These are phyloP conservation scores for Pseudoips prasinana DNA, from an alignment of 2,888 invertebrate species.

Conservation along the genomic window DNA sequence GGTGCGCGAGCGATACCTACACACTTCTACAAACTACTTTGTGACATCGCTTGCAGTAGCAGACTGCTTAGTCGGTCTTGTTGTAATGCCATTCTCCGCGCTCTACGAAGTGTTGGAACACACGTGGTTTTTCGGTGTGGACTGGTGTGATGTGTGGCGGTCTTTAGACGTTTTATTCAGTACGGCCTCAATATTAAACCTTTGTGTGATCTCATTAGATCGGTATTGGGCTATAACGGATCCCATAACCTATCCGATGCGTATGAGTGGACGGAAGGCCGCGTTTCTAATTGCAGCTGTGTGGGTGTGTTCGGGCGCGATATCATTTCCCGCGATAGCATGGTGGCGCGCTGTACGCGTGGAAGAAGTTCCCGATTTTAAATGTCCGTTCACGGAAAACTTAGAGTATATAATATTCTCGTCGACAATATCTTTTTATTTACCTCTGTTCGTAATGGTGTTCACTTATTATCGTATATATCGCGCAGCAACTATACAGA, in stretches of 20 bases:
- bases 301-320: slow-evolving; percentile 97
- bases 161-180: slow-evolving; percentile 98
- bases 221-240: slow-evolving; percentile 99
- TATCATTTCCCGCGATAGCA: slow-evolving; percentile 98
- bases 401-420: slow-evolving; percentile 98
- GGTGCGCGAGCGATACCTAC: slow-evolving; percentile 94
- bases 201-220: slow-evolving; percentile 98
- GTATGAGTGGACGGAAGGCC: slow-evolving; percentile 95
- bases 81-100: slow-evolving; percentile 99
- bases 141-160: slow-evolving; percentile 99
- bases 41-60: slow-evolving; percentile 98
- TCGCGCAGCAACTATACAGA: slow-evolving; percentile 95
- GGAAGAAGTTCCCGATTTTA: slow-evolving; percentile 90
- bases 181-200: slow-evolving; percentile 97
- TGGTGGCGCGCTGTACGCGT: slow-evolving; percentile 96
- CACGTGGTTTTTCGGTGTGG: slow-evolving; percentile 96
- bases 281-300: slow-evolving; percentile 94
- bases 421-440: slow-evolving; percentile 98
- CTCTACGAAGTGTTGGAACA: slow-evolving; percentile 94
- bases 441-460: slow-evolving; percentile 98
- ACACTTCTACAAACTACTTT: slow-evolving; percentile 98
- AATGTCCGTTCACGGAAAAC: slow-evolving; percentile 98
- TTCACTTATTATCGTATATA: slow-evolving; percentile 99
- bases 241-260: slow-evolving; percentile 97
- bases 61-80: slow-evolving; percentile 96